Base-by-base conservation (phyloP, 2,888 invertebrate genomes). In the Latheticus oryzae region DNA sequence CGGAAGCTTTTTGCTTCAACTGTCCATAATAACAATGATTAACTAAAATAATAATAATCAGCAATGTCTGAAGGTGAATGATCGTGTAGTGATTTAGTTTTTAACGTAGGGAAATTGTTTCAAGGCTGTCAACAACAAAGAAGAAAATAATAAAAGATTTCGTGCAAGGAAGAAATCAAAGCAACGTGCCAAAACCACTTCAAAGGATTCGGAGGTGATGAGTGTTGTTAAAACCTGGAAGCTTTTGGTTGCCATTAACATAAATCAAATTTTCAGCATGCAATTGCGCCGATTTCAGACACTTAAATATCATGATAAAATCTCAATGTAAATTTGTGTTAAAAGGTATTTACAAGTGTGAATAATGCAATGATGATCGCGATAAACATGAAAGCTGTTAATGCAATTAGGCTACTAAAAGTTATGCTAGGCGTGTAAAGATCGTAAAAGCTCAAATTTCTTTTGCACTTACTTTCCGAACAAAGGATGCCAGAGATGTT, bases 381-480 rank as follows among this genome's bases (percentile, higher is more conserved):
- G 37, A 54, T 50, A 38, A 50, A 38, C 50, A 28, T 35, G 50
- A 48, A 50, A 23, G 38, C 37, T 50, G 35, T 35, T 47, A 47
- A 47, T 47, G 35, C 16, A 35, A 35, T 47, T 47, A 35, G 33
- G 47, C 7, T 35, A 35, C 47, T n/a, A n/a, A n/a, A n/a, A n/a
- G n/a, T n/a, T n/a, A n/a, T n/a, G n/a, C n/a, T n/a, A n/a, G n/a
- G n/a, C n/a, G n/a, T n/a, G n/a, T n/a, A 28, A 28, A 17, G 11
- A 35, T 35, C 9, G 35, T 12, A 15, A 16, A 47, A 23, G n/a
- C 1, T 23, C 5, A 60, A 12, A 24, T 67, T n/a, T n/a, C n/a
- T n/a, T n/a, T n/a, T n/a, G n/a, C n/a, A 84, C 86, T 88, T 81
- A 92, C 91, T 90, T 91, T 84, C 91, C 89, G 77, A 92, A 92